Evolutionary conservation across 2,797 vertebrate species (phyloP), one percentile per base, ranked within the genome.

Genomic region (Toxotes lorentzi): DNA sequence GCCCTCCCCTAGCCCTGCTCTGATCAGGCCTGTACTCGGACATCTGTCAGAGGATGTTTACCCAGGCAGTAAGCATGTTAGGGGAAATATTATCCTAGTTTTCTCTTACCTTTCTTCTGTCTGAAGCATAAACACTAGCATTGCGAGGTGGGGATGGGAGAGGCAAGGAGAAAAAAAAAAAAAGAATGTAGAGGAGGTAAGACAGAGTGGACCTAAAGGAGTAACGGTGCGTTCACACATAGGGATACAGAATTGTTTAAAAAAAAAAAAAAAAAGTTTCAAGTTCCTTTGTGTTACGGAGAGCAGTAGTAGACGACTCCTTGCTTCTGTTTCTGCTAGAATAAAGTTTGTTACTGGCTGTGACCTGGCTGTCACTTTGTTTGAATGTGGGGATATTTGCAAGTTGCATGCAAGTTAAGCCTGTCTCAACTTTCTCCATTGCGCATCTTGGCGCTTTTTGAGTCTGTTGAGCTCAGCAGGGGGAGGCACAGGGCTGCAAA

Each of bases 41-140:
- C 94, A 95, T 95, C 93, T 95, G 95, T 93, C 86, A 54, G 80
- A 92, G 91, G 90, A 94, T 95, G 94, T 95, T 95, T 94, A 92
- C 89, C 85, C 87, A 92, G 87, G 80, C 89, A 79, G 88, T 94
- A 90, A 92, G 94, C 92, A 93, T 91, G 91, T 92, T 87, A 90
- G 89, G 85, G 87, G 94, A 93, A 95, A 95, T 95, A 95, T 95
- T 95, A 93, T 95, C 91, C 89, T 92, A 93, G 93, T 94, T 91
- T 94, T 94, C 88, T 79, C 92, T 94, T 93, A 93, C 93, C 91
- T 94, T 93, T 93, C 89, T 94, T 91, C 86, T 93, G 80, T 79
- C 68, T 90, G 73, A 85, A 93, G 82, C 82, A 91, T 88, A 94
- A 94, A 95, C 92, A 95, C 57, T 62, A 73, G 83, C 43, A 61